These are phyloP conservation scores for Tapirus terrestris DNA, from an alignment of 2,113 vertebrate species.

Conservation along the genomic window DNA sequence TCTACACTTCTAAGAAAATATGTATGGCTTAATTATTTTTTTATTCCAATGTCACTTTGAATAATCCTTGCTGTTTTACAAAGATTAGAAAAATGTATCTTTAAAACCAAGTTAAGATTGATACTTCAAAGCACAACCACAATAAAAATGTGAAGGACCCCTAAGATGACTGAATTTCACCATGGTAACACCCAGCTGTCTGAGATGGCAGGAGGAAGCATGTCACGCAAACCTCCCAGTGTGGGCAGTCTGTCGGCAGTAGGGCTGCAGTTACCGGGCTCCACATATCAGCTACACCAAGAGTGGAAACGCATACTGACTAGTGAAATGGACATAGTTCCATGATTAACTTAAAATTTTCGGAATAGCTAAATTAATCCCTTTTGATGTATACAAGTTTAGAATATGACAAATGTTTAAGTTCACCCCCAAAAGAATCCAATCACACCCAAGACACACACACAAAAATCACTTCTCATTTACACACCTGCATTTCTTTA, in stretches of 20 bases:
- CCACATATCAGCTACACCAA: not conserved
- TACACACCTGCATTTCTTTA: constrained; percentile 73
- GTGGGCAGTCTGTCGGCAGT: not conserved
- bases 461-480: constrained; percentile 62
- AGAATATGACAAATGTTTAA: constrained; percentile 43
- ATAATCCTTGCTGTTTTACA: constrained; percentile 84
- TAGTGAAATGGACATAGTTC: not conserved
- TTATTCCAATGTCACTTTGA: constrained; percentile 84
- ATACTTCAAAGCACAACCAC: constrained; percentile 77
- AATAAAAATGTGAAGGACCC: constrained; percentile 60
- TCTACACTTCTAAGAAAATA: constrained; percentile 85
- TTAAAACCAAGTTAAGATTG: constrained; percentile 82
- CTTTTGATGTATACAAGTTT: constrained; percentile 61
- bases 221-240: not conserved
- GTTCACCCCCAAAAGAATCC: constrained; percentile 22
- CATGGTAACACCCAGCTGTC: constrained; percentile 63
- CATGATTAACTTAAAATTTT: not conserved
- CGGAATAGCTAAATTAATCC: constrained; percentile 71
- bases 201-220: not conserved
- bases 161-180: constrained; percentile 63
- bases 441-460: constrained; percentile 73
- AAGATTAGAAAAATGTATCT: constrained; percentile 81
- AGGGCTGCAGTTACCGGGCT: not conserved
- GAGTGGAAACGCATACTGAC: not conserved
- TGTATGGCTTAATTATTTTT: constrained; percentile 87